Base-by-base conservation (phyloP, 2,113 vertebrate species). In the Empidonax alnorum region DNA sequence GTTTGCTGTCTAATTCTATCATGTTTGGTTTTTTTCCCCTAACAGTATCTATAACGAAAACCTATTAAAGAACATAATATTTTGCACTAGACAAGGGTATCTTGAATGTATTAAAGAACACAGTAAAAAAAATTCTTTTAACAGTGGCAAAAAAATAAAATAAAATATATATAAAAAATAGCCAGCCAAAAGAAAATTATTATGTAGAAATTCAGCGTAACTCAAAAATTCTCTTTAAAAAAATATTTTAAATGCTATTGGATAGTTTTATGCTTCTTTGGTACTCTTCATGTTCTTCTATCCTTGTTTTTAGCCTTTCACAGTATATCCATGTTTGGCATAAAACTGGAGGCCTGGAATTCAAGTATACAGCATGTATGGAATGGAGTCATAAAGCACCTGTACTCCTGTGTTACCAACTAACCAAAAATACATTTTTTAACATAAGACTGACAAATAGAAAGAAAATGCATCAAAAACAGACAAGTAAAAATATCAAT, bases 241-340 rank as follows among this genome's bases (percentile, higher is more conserved):
- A 35, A 4, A 21, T 39, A 10, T 28, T 83, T 80, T 96, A 94
- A 95, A 92, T 33, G 6, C 7, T 93, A 91, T 94, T 74, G 18
- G 50, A 92, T 78, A 91, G 14, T 77, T 93, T 96, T 93, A 93
- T 95, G 67, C 25, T 95, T 96, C 63, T 72, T 66, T 65, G 7
- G 7, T 67, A 95, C 92, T 96, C 69, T 95, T 94, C 65, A 77
- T 74, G 24, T 58, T 31, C 39, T 94, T 97, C 85, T 94, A 75
- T 95, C 82, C 90, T 92, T 69, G 66, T 92, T 96, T 96, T 90
- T 84, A 84, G 49, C 87, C 63, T 93, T 94, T 95, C 72, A 52
- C 47, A 79, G 49, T 87, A 77, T 77, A 96, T 80, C 69, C 69
- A 61, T 88, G 55, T 84, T 77, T 94, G 39, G 35, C 68, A 85